A percentile compares a stretch with the other conserved stretches of the same genome.
phyloP scores from a whole-genome alignment of 2,888 invertebrate species.

The Macaria liturata region DNA sequence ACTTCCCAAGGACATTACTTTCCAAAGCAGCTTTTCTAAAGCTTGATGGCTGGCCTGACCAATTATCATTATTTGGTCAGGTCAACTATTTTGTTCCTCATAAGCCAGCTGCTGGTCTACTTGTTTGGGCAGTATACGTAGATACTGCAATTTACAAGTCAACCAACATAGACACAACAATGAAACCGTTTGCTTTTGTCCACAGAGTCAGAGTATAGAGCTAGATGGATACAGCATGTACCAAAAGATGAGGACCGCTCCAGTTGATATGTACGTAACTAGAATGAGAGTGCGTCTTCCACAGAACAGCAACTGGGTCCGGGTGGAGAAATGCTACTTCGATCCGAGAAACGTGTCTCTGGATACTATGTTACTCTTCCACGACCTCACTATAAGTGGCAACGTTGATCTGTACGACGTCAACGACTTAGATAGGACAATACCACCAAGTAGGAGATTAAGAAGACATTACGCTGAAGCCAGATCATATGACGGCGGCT shows the following conservation, averaged over 20 bases:
- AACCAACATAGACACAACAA: too few species aligned
- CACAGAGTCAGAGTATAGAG: slow-evolving; percentile 80
- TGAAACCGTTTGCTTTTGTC: slow-evolving; percentile 22
- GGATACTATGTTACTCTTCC: slow-evolving; percentile 90
- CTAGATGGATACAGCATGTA: slow-evolving; percentile 86
- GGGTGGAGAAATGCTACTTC: slow-evolving; percentile 90
- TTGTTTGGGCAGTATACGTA: too few species aligned
- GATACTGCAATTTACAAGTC: too few species aligned
- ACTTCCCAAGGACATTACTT: too few species aligned
- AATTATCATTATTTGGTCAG: too few species aligned
- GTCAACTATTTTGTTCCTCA: too few species aligned
- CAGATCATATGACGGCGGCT: slow-evolving; percentile 54
- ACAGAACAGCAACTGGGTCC: slow-evolving; percentile 86
- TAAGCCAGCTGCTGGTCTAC: too few species aligned
- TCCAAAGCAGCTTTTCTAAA: too few species aligned
- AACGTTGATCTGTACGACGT: slow-evolving; percentile 85
- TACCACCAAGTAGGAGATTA: slow-evolving; percentile 55
- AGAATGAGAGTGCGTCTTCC: slow-evolving; percentile 88
- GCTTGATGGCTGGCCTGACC: too few species aligned
- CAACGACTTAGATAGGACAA: slow-evolving; percentile 64
- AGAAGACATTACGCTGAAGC: slow-evolving; percentile 71
- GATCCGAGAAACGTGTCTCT: slow-evolving; percentile 89
- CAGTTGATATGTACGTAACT: slow-evolving; percentile 87
- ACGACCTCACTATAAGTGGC: slow-evolving; percentile 91
- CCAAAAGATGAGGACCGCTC: slow-evolving; percentile 84